A percentile compares a stretch with the other conserved stretches of the same genome.
These are phyloP conservation scores for Eilema depressum DNA, from an alignment of 2,888 invertebrate species.

Conservation along the genomic window DNA sequence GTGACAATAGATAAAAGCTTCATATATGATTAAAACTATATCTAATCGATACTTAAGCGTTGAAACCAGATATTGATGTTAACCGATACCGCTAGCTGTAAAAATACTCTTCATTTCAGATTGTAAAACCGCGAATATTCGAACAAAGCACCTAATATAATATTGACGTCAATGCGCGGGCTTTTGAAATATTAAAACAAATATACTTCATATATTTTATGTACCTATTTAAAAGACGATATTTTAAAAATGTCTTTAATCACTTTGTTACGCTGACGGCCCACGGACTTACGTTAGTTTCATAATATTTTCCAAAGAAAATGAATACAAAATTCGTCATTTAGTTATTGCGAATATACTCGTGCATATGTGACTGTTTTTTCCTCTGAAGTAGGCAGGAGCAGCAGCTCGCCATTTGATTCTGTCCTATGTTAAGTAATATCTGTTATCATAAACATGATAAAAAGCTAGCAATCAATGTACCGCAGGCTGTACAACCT, in stretches of 20 bases:
- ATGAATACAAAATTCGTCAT: neutral
- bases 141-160: conserved; percentile 64
- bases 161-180: conserved; percentile 62
- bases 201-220: conserved; percentile 36
- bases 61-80: conserved; percentile 53
- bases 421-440: neutral
- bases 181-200: conserved; percentile 57
- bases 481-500: neutral
- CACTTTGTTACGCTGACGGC: conserved; percentile 28
- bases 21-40: conserved; percentile 45
- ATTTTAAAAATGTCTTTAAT: conserved; percentile 43
- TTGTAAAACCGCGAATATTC: conserved; percentile 58
- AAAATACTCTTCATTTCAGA: conserved; percentile 60
- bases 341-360: neutral
- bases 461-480: neutral
- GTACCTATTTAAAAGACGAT: conserved; percentile 25
- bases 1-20: conserved; percentile 4
- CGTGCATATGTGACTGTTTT: neutral
- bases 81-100: conserved; percentile 59
- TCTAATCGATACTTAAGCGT: conserved; percentile 35
- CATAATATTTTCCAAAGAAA: neutral
- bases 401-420: neutral
- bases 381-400: neutral
- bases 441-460: neutral
- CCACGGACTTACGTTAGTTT: conserved; percentile 1